Conservation (phyloP, 1,140 invertebrate genomes). For the Heliothis subflexa region DNA sequence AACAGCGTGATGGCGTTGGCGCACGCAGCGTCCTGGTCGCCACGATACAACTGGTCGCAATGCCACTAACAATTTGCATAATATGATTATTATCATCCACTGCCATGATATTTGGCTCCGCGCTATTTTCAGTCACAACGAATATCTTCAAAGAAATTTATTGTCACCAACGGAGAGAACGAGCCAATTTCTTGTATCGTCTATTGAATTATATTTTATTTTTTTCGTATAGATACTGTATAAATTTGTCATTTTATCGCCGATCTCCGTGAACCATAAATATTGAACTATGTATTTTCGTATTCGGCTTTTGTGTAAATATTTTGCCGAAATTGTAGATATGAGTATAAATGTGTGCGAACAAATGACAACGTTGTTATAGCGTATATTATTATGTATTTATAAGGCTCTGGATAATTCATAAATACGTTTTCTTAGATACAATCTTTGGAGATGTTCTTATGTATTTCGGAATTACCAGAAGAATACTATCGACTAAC, state of each 20-base stretch:
- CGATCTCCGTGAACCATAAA: slow-evolving; percentile 31
- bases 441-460: too few relatives aligned
- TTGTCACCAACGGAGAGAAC: slow-evolving; percentile 52
- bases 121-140: slow-evolving; percentile 59
- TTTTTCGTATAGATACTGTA: slow-evolving; percentile 34
- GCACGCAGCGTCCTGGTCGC: neutral
- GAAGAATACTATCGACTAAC: too few relatives aligned
- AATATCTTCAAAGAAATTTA: slow-evolving; percentile 58
- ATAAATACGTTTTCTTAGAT: too few relatives aligned
- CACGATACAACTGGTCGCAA: slow-evolving; percentile 31
- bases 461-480: too few relatives aligned
- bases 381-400: too few relatives aligned
- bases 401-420: too few relatives aligned
- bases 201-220: slow-evolving; percentile 54
- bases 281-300: slow-evolving; percentile 17
- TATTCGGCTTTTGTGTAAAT: slow-evolving; percentile 6
- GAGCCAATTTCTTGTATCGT: slow-evolving; percentile 58
- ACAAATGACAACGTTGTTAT: neutral
- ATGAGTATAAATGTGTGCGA: slow-evolving; percentile 5
- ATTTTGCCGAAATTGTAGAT: neutral
- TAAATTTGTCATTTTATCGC: slow-evolving; percentile 44
- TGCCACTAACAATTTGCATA: slow-evolving; percentile 69
- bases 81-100: slow-evolving; percentile 66
- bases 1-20: slow-evolving; percentile 25
- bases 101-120: slow-evolving; percentile 59